Base-by-base conservation (phyloP, 2,888 invertebrate species). In the Cryptocephalus primarius region DNA sequence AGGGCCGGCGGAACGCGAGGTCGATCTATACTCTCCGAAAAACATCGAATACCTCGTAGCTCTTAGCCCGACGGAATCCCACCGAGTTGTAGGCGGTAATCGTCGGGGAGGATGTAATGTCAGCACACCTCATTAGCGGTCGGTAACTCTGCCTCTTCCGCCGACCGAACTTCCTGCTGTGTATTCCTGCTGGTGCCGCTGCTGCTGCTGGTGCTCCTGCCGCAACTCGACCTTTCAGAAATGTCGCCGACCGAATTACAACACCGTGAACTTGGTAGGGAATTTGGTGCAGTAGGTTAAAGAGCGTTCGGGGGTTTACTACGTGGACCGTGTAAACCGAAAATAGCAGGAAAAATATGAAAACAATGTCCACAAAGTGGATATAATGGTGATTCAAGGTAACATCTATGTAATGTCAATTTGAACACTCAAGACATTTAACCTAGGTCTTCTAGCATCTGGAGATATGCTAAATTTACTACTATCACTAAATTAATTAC, bases 81-180 rank as follows among this genome's bases (percentile, higher is more conserved):
- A 6, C 6, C 22, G 22, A 4, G 22, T 22, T 22, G 39, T 44
- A 40, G 40, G 47, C 53, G 53, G 56, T 60, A 59, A 58, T 60
- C 60, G 60, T 57, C 51, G 54, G 59, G 58, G 57, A 58, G 60
- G 58, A 57, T 61, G 61, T 63, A 64, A 64, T 62, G 65, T 64
- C 65, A 65, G 63, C 63, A 61, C 55, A 62, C 56, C 61, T 65
- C 65, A 64, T 65, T 65, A 65, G 61, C 57, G 63, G 58, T 60
- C 53, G 57, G 60, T 54, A 58, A 58, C 51, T 50, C 55, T 54
- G 53, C 50, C 48, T 52, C 53, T 55, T 51, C 54, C 49, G 54
- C 56, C 44, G 45, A 48, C 42, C 52, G 42, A 43, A 48, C 44
- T 48, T 53, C 51, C 52, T 49, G 49, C 51, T 47, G 48, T 46